phyloP scores from a whole-genome alignment of 2,888 invertebrate genomes.

The Scrobipalpa atriplicella region DNA sequence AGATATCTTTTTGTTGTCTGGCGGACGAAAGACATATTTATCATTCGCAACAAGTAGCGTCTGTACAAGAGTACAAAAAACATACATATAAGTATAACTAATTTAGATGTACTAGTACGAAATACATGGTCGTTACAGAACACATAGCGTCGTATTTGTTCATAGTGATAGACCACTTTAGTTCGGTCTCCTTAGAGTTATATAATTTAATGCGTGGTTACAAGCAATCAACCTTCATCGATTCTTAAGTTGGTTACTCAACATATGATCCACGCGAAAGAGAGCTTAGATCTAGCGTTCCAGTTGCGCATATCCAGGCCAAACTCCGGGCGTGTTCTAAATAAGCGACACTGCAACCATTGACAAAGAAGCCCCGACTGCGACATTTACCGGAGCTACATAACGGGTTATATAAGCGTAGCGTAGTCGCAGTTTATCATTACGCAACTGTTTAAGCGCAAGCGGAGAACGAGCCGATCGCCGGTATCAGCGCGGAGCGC shows the following conservation, averaged over 20 bases:
- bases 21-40: no score
- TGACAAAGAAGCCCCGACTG: conserved; percentile 53
- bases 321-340: conserved; percentile 9
- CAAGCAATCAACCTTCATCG: not conserved
- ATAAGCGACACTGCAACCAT: conserved; percentile 27
- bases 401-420: conserved; percentile 65
- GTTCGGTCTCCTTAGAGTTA: not conserved
- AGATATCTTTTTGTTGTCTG: no score
- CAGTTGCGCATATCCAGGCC: not conserved
- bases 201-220: not conserved
- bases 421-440: conserved; percentile 63
- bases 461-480: conserved; percentile 46
- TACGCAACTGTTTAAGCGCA: conserved; percentile 59
- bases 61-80: no score
- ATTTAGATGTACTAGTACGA: no score
- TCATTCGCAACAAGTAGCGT: no score
- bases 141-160: no score
- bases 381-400: conserved; percentile 63
- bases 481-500: not conserved
- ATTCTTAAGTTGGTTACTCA: not conserved
- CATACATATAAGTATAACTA: no score
- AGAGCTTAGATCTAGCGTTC: no score
- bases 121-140: no score
- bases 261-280: not conserved
- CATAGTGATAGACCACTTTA: no score